These are phyloP conservation scores for Conus canariensis DNA, from an alignment of 2,888 invertebrate species.

Conservation along the genomic window DNA sequence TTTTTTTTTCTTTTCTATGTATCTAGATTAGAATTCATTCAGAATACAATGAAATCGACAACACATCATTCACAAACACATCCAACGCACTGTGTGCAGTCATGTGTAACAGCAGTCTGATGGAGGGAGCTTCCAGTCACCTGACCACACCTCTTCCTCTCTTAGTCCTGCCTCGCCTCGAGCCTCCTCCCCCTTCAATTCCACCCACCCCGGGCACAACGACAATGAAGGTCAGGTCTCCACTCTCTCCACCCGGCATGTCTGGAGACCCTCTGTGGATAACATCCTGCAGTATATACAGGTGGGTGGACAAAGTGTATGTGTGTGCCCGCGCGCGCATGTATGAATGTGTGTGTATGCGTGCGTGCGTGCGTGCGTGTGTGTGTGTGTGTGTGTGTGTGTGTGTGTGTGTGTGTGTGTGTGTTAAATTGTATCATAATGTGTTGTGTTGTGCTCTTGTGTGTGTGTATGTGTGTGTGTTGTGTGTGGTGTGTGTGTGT, in stretches of 20 bases:
- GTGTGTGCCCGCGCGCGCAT: too few relatives aligned
- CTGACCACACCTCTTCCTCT: background rate
- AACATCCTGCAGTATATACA: slow-evolving; percentile 12
- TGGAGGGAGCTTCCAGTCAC: background rate
- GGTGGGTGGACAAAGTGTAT: background rate
- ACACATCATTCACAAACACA: too few relatives aligned
- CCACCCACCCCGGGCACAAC: too few relatives aligned
- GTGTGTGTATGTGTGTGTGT: slow-evolving; percentile 23
- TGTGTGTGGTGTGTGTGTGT: slow-evolving; percentile 15
- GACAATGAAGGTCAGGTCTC: background rate
- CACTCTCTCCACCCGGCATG: background rate
- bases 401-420: background rate
- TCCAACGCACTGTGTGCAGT: too few relatives aligned
- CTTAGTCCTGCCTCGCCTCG: background rate
- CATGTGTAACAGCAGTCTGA: background rate
- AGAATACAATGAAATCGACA: too few relatives aligned
- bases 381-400: too few relatives aligned
- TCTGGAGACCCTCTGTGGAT: background rate
- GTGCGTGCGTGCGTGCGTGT: too few relatives aligned
- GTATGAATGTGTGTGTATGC: too few relatives aligned
- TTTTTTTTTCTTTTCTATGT: too few relatives aligned
- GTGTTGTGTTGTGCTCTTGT: background rate
- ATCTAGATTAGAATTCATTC: too few relatives aligned
- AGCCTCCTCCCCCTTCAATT: too few relatives aligned
- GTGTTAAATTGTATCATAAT: too few relatives aligned